A percentile compares a stretch with the other conserved stretches of the same genome.
phyloP scores from a whole-genome alignment of 2,888 invertebrate genomes.

The Diploptera punctata region DNA sequence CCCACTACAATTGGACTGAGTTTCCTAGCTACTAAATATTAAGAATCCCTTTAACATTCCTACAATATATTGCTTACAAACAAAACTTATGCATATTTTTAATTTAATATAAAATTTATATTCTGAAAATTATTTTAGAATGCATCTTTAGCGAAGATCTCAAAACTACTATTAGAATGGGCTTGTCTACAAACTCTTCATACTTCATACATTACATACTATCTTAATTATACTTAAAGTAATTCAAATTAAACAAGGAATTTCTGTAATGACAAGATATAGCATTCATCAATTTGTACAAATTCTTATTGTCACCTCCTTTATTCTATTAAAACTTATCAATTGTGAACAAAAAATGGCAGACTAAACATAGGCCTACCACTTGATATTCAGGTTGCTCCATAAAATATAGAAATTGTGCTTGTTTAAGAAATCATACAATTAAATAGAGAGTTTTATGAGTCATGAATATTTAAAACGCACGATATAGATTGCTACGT shows the following conservation, averaged over 20 bases:
- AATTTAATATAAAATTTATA: background rate
- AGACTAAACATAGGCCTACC: background rate
- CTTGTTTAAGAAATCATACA: too few species aligned
- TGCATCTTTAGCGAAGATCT: background rate
- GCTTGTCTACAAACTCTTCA: background rate
- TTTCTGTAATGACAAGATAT: background rate
- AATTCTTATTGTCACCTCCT: background rate
- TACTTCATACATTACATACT: background rate
- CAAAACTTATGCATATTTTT: background rate
- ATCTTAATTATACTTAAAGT: background rate
- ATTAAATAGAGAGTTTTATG: too few species aligned
- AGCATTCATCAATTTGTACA: background rate
- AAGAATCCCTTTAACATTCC: slow-evolving; percentile 17
- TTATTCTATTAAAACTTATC: background rate
- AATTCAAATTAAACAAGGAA: background rate
- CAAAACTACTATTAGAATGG: background rate
- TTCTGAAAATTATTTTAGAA: too few species aligned
- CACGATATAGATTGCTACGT: too few species aligned
- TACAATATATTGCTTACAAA: slow-evolving; percentile 9
- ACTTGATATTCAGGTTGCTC: too few species aligned
- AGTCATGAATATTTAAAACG: too few species aligned
- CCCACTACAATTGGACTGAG: slow-evolving; percentile 16
- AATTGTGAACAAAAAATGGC: background rate
- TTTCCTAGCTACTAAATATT: slow-evolving; percentile 2
- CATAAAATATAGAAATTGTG: too few species aligned